phyloP scores from a whole-genome alignment of 2,888 invertebrate genomes.

The Digitonthophagus gazella region DNA sequence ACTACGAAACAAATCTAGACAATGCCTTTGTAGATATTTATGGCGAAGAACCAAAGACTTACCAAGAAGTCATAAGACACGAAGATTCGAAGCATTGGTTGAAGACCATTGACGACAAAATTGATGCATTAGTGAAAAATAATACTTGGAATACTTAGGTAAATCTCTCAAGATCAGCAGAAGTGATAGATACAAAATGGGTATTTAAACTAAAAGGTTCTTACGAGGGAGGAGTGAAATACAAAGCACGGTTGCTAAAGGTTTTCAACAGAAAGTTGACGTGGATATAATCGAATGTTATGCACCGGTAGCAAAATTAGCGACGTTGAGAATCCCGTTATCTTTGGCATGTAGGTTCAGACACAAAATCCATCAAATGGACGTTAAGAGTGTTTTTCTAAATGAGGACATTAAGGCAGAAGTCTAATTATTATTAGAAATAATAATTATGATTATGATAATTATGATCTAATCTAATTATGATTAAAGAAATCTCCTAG shows the following conservation, averaged over 20 bases:
- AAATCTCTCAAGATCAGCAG: conserved; percentile 11
- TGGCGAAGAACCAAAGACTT: conserved; percentile 8
- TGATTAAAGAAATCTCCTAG: conserved; percentile 32
- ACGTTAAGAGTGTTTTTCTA: conserved; percentile 34
- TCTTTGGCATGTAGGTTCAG: conserved; percentile 27
- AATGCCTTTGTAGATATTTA: background rate
- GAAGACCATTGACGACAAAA: conserved; percentile 35
- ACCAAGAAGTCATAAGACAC: conserved; percentile 8
- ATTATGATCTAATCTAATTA: conserved; percentile 34
- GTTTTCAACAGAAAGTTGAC: conserved; percentile 30
- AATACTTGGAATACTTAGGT: conserved; percentile 22
- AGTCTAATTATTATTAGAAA: conserved; percentile 30
- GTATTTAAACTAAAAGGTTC: conserved; percentile 20
- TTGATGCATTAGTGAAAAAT: conserved; percentile 25
- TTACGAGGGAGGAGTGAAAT: conserved; percentile 17
- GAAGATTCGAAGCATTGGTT: conserved; percentile 44
- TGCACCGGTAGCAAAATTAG: conserved; percentile 34
- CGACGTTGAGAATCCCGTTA: conserved; percentile 34
- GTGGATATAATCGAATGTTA: conserved; percentile 28
- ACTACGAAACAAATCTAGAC: background rate
- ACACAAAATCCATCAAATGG: conserved; percentile 31
- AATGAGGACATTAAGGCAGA: conserved; percentile 33
- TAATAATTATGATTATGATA: conserved; percentile 25
- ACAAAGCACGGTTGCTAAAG: conserved; percentile 33
- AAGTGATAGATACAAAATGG: conserved; percentile 19